Evolutionary conservation across 2,797 vertebrate genomes (phyloP), one percentile per base, ranked within the genome.

Genomic region (Rhinella marina): DNA sequence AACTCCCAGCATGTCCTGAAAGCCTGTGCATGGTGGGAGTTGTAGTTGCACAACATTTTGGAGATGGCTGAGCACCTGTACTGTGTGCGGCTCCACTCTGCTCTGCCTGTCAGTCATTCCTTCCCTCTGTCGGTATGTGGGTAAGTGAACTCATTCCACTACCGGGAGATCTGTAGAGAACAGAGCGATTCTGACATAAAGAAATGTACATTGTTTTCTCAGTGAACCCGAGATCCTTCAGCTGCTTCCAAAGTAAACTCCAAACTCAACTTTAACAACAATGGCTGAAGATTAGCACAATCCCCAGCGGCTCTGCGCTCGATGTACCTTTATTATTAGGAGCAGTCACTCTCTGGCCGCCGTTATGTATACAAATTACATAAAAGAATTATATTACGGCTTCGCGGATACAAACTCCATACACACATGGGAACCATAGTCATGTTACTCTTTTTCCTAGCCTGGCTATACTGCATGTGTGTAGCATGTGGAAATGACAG

Each of bases 181-280:
- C 68, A 59, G 48, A 83, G 21, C 50, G 25, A 84, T 17, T 59
- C 66, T 57, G 52, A 84, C 72, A 85, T 85, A 73, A 61, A 78
- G 62, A 86, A 61, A 79, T 66, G 75, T 29, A 62, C 57, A 56
- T 86, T 86, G 84, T 86, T 86, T 86, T 78, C 61, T 78, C 84
- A 79, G 73, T 66, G 61, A 86, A 79, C 70, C 83, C 57, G 72
- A 85, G 83, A 73, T 70, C 72, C 70, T 75, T 59, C 52, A 75
- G 32, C 77, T 79, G 61, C 52, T 78, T 86, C 84, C 73, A 86
- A 79, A 86, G 50, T 79, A 66, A 86, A 86, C 84, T 59, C 13
- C 16, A 56, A 32, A 48, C 82, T 68, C 21, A 57, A 56, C 82
- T 72, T 66, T n/a, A 52, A 66, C 62, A 84, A 72, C 41, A 84